Base-by-base conservation (phyloP, 2,888 invertebrate species). In the Bellardia pandia region DNA sequence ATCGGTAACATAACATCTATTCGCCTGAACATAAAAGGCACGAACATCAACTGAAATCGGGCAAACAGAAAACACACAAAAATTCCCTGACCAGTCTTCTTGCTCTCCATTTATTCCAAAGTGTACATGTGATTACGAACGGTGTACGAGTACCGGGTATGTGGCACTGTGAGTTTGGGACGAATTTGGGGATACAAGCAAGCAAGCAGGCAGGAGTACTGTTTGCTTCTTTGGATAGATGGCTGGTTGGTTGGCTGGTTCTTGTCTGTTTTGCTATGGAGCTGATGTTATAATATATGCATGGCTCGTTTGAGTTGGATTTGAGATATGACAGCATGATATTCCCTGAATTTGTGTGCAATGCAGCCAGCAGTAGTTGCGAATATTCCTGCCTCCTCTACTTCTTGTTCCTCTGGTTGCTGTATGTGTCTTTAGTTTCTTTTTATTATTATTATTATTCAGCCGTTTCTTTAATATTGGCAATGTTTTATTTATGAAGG, bases 1-100 rank as follows among this genome's bases (percentile, higher is more conserved):
- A 87, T 87, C 87, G 87, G 87, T 87, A 87, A 87, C 87, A 87
- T 71, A 85, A 87, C 87, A 87, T 87, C 87, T 87, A 78, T 85
- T 85, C 72, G 87, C 87, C 75, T 78, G 77, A 87, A 87, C 87
- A 87, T 87, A 78, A 87, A 87, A 87, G 87, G 78, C 85, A 85
- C 85, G 81, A 79, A 42, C 72, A 86, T 71, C 64, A 82, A 74
- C 74, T 72, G 71, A 56, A 79, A 53, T 68, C 85, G 66, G 53
- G 45, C 62, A 71, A 69, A 56, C 40, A 56, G 60, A 72, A 64
- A 76, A 71, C 9, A 51, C 16, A 53, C n/a, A 72, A 23, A 85
- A 75, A 53, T 85, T 78, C 86, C 81, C 81, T 69, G 71, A 37
- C 85, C 85, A 56, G 51, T 75, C 74, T 71, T 87, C 33, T 37